Percentiles rank a stretch among this genome's conserved stretches.
phyloP scores from a whole-genome alignment of 2,113 vertebrate genomes.

The Pagrus major region DNA sequence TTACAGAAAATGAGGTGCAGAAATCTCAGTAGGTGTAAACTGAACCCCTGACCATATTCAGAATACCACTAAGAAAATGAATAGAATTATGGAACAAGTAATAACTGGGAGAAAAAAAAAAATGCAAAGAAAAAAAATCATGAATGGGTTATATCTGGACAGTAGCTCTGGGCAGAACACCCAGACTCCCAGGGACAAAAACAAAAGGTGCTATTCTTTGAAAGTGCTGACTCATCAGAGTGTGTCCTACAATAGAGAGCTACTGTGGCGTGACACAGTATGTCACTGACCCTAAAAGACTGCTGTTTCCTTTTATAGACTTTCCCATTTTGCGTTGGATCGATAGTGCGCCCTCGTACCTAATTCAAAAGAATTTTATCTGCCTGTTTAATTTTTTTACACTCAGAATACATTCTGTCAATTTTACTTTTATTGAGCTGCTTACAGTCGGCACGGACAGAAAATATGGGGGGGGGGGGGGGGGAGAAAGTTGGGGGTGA shows the following conservation, averaged over 20 bases:
- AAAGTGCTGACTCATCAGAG: conserved; percentile 70
- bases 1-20: neutral
- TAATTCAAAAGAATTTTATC: conserved; percentile 18
- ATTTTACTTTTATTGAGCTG: neutral
- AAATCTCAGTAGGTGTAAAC: neutral
- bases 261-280: conserved; percentile 69
- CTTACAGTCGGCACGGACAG: neutral
- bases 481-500: neutral
- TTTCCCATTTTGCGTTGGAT: conserved; percentile 43
- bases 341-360: neutral
- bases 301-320: conserved; percentile 65
- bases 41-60: neutral
- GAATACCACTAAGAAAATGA: neutral
- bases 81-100: neutral
- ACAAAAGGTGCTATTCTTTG: conserved; percentile 77
- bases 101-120: neutral
- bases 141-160: conserved; percentile 48
- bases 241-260: conserved; percentile 66
- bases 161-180: conserved; percentile 51
- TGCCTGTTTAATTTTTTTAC: neutral
- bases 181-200: conserved; percentile 61
- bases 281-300: conserved; percentile 73
- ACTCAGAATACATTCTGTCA: neutral
- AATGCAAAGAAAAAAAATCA: conserved; percentile 8
- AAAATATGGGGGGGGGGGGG: neutral